Percentiles rank a stretch among this genome's conserved stretches.
Conservation (phyloP, 1,140 invertebrate species). For the Onthophagus taurus region DNA sequence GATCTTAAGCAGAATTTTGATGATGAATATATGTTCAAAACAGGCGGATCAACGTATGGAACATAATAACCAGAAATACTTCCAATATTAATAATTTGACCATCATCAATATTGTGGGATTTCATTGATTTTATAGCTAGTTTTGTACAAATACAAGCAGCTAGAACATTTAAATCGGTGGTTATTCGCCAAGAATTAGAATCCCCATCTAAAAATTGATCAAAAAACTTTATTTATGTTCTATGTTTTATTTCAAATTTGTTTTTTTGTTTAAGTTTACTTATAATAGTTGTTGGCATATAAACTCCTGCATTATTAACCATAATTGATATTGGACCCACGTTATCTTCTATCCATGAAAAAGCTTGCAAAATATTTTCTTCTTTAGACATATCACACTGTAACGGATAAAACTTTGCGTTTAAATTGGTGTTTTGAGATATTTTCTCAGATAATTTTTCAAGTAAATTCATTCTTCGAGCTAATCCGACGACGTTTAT, state of each 20-base stretch:
- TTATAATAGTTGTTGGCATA: slow-evolving; percentile 3
- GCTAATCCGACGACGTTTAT: slow-evolving; percentile 9
- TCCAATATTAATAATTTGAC: slow-evolving; percentile 39
- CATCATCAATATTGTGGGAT: slow-evolving; percentile 20
- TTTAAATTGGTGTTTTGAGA: slow-evolving; percentile 3
- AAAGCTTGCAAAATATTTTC: slow-evolving; percentile 41
- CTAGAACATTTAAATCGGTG: slow-evolving; percentile 52
- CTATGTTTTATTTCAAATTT: background rate
- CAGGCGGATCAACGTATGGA: slow-evolving; percentile 39
- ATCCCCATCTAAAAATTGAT: background rate
- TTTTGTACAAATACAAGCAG: slow-evolving; percentile 43
- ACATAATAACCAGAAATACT: slow-evolving; percentile 35
- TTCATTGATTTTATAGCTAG: slow-evolving; percentile 48
- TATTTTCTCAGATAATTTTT: slow-evolving; percentile 4
- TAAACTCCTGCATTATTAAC: slow-evolving; percentile 43
- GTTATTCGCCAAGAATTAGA: slow-evolving; percentile 42
- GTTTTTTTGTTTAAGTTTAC: background rate
- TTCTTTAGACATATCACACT: slow-evolving; percentile 44
- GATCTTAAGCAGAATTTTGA: slow-evolving; percentile 49
- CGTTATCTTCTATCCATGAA: slow-evolving; percentile 34
- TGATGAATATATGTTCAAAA: slow-evolving; percentile 45
- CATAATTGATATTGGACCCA: slow-evolving; percentile 41
- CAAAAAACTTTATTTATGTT: background rate
- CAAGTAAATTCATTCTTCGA: slow-evolving; percentile 7
- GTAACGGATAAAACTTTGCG: slow-evolving; percentile 33